Evolutionary conservation across 2,888 invertebrate genomes (phyloP).

Genomic region (Agrotis puta): DNA sequence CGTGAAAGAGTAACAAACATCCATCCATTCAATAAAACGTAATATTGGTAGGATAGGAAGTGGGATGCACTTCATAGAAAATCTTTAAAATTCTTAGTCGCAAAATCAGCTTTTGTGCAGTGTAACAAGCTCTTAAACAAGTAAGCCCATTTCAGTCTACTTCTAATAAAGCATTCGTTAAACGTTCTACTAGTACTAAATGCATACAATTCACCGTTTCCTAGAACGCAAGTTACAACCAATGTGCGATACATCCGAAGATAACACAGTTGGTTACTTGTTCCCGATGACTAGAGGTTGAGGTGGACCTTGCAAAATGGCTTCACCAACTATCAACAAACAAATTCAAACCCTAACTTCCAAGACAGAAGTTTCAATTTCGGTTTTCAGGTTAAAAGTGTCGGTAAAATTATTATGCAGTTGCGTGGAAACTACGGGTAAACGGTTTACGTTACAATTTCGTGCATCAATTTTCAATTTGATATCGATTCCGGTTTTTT

Average conservation of each 20-base stretch:
- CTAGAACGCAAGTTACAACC: constrained; percentile 29
- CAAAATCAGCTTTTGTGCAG: not conserved
- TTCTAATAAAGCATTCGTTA: constrained; percentile 11
- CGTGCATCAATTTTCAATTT: constrained; percentile 68
- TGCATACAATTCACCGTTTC: constrained; percentile 43
- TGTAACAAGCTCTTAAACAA: not conserved
- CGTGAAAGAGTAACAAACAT: too few relatives aligned
- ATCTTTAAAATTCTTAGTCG: not conserved
- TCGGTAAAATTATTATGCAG: constrained; percentile 63
- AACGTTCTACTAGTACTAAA: not conserved
- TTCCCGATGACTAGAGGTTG: constrained; percentile 48
- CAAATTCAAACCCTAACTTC: constrained; percentile 22
- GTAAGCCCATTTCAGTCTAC: not conserved
- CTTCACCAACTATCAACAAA: constrained; percentile 22
- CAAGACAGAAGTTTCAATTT: not conserved
- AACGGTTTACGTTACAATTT: constrained; percentile 69
- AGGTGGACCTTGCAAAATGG: constrained; percentile 58
- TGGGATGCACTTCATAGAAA: too few relatives aligned
- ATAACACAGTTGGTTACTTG: constrained; percentile 61
- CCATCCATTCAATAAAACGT: too few relatives aligned
- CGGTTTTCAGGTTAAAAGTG: not conserved
- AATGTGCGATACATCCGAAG: constrained; percentile 56
- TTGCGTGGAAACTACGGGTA: constrained; percentile 68
- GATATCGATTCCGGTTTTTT: constrained; percentile 54
- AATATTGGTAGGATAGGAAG: too few relatives aligned